Conservation (phyloP, 2,113 vertebrate species). For the Orthochromis malagaraziensis region DNA sequence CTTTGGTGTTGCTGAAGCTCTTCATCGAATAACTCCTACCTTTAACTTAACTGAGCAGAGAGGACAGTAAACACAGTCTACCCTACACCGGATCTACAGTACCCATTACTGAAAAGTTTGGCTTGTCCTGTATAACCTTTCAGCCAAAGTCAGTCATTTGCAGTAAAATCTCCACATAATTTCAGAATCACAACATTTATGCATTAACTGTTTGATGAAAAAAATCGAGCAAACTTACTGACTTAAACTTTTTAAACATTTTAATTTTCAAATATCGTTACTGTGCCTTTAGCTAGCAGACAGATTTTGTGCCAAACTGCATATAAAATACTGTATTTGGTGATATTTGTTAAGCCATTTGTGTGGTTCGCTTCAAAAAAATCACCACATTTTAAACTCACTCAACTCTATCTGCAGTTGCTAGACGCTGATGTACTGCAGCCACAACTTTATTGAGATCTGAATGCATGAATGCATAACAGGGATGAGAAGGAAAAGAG, state of each 20-base stretch:
- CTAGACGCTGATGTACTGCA: not conserved
- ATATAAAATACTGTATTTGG: not conserved
- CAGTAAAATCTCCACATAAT: not conserved
- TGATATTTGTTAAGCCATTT: not conserved
- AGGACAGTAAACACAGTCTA: fast-evolving
- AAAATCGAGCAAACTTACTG: not conserved
- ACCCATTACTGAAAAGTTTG: not conserved
- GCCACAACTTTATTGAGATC: not conserved
- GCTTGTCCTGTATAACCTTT: not conserved
- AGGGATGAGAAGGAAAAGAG: not conserved
- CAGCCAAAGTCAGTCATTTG: not conserved
- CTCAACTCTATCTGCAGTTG: not conserved
- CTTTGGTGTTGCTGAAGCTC: not conserved
- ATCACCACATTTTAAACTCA: not conserved
- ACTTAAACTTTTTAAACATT: not conserved
- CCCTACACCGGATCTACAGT: not conserved
- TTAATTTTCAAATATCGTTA: not conserved
- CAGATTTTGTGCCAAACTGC: not conserved
- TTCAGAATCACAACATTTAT: not conserved
- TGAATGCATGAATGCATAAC: not conserved
- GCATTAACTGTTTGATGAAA: not conserved
- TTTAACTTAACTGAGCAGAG: not conserved
- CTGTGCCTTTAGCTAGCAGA: not conserved
- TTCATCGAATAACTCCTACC: not conserved
- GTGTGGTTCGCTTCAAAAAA: fast-evolving